phyloP scores from a whole-genome alignment of 2,113 vertebrate genomes.

The Antigone vipio region DNA sequence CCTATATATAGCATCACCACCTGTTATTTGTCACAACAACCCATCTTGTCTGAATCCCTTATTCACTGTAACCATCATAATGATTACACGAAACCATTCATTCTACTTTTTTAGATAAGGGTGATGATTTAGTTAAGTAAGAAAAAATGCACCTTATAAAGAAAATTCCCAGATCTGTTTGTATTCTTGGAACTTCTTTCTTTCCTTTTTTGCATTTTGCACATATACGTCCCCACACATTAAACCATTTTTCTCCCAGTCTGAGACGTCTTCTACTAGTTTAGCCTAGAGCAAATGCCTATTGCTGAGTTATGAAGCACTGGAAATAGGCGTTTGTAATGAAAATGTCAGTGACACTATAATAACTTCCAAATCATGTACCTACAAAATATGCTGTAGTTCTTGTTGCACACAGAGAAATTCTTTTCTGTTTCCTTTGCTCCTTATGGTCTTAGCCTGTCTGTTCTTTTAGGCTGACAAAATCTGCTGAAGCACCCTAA shows the following conservation, averaged over 20 bases:
- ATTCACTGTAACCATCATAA: not conserved
- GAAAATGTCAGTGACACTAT: not conserved
- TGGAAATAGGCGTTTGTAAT: not conserved
- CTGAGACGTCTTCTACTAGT: not conserved
- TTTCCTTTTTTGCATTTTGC: not conserved
- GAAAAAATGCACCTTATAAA: not conserved
- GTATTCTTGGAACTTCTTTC: not conserved
- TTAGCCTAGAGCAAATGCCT: not conserved
- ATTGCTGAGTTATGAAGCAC: not conserved
- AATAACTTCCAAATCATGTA: not conserved
- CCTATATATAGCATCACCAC: not conserved
- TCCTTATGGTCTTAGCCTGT: not conserved
- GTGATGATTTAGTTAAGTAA: not conserved
- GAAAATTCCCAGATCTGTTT: not conserved
- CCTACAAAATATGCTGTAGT: not conserved
- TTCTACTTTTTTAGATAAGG: not conserved
- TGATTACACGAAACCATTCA: not conserved
- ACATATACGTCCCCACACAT: not conserved
- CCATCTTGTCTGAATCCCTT: not conserved
- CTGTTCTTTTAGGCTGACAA: not conserved
- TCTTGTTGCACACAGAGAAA: not conserved
- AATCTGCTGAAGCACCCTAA: not conserved
- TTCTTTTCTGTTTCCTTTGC: not conserved
- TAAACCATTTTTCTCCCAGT: not conserved
- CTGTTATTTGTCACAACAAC: not conserved